Evolutionary conservation across 1,140 invertebrate genomes (phyloP), one percentile per base, ranked within the genome.

Genomic region (Cardiocondyla obscurior): DNA sequence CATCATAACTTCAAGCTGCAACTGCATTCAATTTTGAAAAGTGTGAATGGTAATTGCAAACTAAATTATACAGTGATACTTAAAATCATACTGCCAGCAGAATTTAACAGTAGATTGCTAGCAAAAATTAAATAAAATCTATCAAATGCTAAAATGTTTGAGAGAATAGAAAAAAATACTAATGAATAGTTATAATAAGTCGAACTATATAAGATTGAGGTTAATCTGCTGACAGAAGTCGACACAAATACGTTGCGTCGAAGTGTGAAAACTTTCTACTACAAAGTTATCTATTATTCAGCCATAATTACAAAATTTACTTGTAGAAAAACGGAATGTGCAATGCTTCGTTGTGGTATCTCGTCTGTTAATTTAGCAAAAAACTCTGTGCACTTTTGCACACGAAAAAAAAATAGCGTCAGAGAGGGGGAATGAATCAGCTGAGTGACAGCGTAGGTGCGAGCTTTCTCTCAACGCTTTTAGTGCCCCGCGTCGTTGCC

Each of bases 371-470:
- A 42, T n/a, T 22, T 19, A n/a, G 5, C 33, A 14, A 12, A 39
- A 22, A 42, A 22, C 58, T 62, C 19, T 62, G 19, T 36, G 58
- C 58, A 62, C 0, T 62, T 42, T 7, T n/a, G 49, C 12, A 30
- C 16, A 6, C 1, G 25, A 30, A 0, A 57, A 5, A 28, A 1
- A 30, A 28, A 30, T 10, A 16, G 25, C 16, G 19, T 16, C 14
- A 14, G 19, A 30, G 10, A 39, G 58, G 25, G 62, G 25, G 10
- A 69, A 67, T 57, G 49, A 73, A 74, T 87, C 85, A 87, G 85
- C 85, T 87, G 85, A 51, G 33, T 87, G 79, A 86, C 83, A 85
- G 84, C 19, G 39, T 55, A 36, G 28, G 25, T 44, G 51, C 49
- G 36, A 57, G 57, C 8, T 16, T 14, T 10, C 69, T 55, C 12